Percentiles rank a stretch among this genome's conserved stretches.
These are phyloP conservation scores for Schizaphis graminum DNA, from an alignment of 2,888 invertebrate genomes.

Conservation along the genomic window DNA sequence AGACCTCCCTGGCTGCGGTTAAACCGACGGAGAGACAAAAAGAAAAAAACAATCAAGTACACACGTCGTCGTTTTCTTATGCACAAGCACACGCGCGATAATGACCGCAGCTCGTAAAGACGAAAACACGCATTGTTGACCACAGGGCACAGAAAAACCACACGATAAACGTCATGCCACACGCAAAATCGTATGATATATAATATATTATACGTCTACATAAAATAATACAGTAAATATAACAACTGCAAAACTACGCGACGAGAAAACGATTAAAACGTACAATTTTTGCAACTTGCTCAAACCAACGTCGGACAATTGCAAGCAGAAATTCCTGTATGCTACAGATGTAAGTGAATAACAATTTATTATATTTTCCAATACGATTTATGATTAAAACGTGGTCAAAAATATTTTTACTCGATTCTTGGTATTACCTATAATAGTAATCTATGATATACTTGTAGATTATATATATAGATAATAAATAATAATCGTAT, in stretches of 20 bases:
- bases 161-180: neutral
- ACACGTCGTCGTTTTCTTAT: slow-evolving; percentile 39
- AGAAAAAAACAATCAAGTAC: slow-evolving; percentile 26
- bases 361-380: no score
- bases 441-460: neutral
- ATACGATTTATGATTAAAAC: neutral
- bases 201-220: neutral
- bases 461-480: no score
- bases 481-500: neutral
- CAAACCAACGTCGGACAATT: neutral
- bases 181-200: slow-evolving; percentile 4
- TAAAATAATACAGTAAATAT: neutral
- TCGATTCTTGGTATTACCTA: neutral
- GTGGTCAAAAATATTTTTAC: neutral
- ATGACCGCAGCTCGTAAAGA: slow-evolving; percentile 53
- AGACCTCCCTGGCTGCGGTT: slow-evolving; percentile 34
- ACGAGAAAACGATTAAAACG: neutral
- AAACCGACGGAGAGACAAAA: neutral
- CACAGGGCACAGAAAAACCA: slow-evolving; percentile 31
- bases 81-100: slow-evolving; percentile 34
- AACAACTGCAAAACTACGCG: neutral
- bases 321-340: neutral
- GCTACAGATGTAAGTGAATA: neutral
- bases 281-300: neutral
- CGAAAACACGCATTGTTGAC: slow-evolving; percentile 32